Conservation (phyloP, 2,113 vertebrate genomes). For the Hippocampus barbouri region DNA sequence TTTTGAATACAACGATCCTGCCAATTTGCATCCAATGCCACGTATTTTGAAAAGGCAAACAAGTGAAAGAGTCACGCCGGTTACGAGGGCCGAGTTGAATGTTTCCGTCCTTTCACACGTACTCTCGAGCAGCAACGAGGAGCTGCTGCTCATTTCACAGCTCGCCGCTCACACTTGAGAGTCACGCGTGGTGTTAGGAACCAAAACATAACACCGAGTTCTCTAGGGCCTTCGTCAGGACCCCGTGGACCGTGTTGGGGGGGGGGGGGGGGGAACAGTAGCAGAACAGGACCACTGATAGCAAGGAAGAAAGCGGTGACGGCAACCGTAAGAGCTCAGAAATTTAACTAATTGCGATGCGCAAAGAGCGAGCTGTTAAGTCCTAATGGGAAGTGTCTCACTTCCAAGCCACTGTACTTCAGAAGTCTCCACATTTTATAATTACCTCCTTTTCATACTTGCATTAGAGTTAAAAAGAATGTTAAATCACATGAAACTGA, state of each 20-base stretch:
- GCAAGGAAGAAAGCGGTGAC: too few species aligned
- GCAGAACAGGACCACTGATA: background rate
- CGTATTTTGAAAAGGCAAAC: background rate
- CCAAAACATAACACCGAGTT: constrained; percentile 36
- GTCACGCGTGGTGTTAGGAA: constrained; percentile 42
- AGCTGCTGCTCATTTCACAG: constrained; percentile 70
- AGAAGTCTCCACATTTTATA: too few species aligned
- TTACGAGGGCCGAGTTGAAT: constrained; percentile 39
- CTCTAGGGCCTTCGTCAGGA: background rate
- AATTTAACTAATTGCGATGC: background rate
- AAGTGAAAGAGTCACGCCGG: background rate
- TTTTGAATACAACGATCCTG: too few species aligned
- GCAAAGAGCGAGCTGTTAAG: too few species aligned
- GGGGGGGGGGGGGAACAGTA: background rate
- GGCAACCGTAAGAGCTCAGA: background rate
- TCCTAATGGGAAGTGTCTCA: too few species aligned
- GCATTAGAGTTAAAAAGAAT: too few species aligned
- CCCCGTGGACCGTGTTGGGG: background rate
- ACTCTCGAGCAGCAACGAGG: constrained; percentile 65
- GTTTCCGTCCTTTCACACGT: constrained; percentile 65
- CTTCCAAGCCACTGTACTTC: too few species aligned
- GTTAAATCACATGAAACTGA: too few species aligned
- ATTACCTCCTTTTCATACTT: too few species aligned
- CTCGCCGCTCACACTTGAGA: constrained; percentile 53
- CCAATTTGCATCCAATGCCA: background rate